Conservation (phyloP, 2,113 vertebrate genomes). For the Chascanopsetta lugubris region DNA sequence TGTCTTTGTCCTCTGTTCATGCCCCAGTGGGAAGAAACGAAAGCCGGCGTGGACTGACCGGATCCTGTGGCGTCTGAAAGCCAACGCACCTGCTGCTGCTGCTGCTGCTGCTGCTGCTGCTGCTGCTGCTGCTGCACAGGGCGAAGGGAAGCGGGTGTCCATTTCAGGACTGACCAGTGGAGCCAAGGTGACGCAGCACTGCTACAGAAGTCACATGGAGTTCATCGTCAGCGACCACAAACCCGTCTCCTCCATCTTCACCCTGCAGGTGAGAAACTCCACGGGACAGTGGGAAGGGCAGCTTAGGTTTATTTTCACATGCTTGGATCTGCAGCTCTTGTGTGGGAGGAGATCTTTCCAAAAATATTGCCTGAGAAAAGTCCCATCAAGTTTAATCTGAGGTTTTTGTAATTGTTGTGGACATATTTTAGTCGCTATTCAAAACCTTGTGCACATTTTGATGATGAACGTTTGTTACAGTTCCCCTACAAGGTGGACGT, state of each 20-base stretch:
- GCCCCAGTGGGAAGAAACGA: constrained; percentile 90
- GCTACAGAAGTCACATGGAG: constrained; percentile 95
- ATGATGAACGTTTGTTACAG: constrained; percentile 70
- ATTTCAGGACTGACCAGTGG: constrained; percentile 73
- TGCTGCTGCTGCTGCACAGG: constrained; percentile 79
- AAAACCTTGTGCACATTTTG: not conserved
- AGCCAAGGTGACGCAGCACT: constrained; percentile 88
- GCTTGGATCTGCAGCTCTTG: too few relatives aligned
- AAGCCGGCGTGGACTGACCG: constrained; percentile 99
- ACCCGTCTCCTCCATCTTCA: constrained; percentile 92
- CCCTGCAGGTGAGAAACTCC: constrained; percentile 85
- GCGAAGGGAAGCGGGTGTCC: constrained; percentile 73
- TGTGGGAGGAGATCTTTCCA: too few relatives aligned
- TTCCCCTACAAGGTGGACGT: constrained; percentile 90
- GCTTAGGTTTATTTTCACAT: too few relatives aligned
- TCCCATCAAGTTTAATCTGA: too few relatives aligned
- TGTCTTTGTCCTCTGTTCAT: constrained; percentile 19
- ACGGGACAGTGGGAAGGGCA: not conserved
- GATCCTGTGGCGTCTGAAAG: constrained; percentile 90
- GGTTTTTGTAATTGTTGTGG: not conserved
- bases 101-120: constrained; percentile 83
- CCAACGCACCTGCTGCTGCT: constrained; percentile 74
- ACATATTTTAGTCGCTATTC: not conserved
- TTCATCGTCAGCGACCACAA: constrained; percentile 96
- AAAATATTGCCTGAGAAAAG: too few relatives aligned